Evolutionary conservation across 1,140 invertebrate species (phyloP).

Genomic region (Neodiprion fabricii): DNA sequence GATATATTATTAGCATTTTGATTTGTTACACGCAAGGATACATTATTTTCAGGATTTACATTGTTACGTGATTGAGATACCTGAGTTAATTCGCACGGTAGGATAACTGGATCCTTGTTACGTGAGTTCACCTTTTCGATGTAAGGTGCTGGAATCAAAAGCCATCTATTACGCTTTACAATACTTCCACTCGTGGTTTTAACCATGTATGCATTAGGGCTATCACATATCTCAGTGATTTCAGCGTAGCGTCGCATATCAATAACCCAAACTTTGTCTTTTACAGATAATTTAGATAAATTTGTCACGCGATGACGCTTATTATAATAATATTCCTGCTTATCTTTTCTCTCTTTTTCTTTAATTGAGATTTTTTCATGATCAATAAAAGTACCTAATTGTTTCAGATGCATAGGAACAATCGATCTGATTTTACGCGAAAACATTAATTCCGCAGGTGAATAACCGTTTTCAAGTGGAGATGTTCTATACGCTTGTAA

Average conservation of each 20-base stretch:
- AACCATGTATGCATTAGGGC: slow-evolving; percentile 26
- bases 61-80: too few relatives aligned
- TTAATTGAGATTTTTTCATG: slow-evolving; percentile 1
- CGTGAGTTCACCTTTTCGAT: too few relatives aligned
- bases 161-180: slow-evolving; percentile 29
- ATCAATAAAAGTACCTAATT: slow-evolving; percentile 19
- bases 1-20: too few relatives aligned
- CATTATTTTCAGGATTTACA: too few relatives aligned
- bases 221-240: neutral
- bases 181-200: slow-evolving; percentile 19
- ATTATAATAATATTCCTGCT: slow-evolving; percentile 25
- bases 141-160: slow-evolving; percentile 20
- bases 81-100: too few relatives aligned
- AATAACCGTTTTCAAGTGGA: slow-evolving; percentile 30
- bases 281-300: slow-evolving; percentile 11
- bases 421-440: slow-evolving; percentile 26
- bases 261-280: slow-evolving; percentile 28
- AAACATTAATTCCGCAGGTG: slow-evolving; percentile 33
- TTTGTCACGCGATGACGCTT: slow-evolving; percentile 26
- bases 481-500: slow-evolving; percentile 31
- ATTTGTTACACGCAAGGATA: too few relatives aligned
- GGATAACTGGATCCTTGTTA: too few relatives aligned
- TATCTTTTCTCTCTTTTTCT: slow-evolving; percentile 22
- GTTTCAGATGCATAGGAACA: slow-evolving; percentile 22
- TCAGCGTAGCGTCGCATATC: slow-evolving; percentile 27